A percentile compares a stretch with the other conserved stretches of the same genome.
These are phyloP conservation scores for Gallinago stenura DNA, from an alignment of 2,797 vertebrate species.

Conservation along the genomic window DNA sequence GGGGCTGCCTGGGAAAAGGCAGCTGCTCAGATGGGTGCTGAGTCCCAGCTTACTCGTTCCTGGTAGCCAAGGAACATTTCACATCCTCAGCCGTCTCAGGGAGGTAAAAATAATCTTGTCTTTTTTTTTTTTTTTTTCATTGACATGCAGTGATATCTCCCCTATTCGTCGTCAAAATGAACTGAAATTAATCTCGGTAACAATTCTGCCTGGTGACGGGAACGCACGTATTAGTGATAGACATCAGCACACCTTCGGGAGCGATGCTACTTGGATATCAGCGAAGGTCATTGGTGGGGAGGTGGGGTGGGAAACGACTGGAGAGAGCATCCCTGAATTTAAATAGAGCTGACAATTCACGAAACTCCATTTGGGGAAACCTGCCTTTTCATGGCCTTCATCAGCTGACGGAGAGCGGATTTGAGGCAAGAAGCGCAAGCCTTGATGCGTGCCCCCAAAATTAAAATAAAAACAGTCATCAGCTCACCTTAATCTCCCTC, in stretches of 20 bases:
- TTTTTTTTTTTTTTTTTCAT: neutral
- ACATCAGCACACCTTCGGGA: neutral
- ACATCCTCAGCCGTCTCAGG: neutral
- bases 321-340: neutral
- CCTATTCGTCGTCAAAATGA: neutral
- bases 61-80: conserved; percentile 3
- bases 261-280: neutral
- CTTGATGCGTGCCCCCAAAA: neutral
- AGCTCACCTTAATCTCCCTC: neutral
- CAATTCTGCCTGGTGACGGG: neutral
- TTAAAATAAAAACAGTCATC: neutral
- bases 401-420: neutral
- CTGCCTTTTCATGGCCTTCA: neutral
- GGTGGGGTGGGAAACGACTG: neutral
- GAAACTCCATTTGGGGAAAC: neutral
- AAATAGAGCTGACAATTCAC: neutral
- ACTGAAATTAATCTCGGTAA: neutral
- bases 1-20: neutral
- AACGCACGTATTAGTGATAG: neutral
- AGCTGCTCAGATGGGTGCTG: neutral
- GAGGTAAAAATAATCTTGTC: conserved; percentile 32
- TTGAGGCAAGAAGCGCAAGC: neutral
- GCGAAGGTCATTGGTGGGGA: neutral
- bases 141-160: neutral
- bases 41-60: neutral